These are phyloP conservation scores for Urocyon cinereoargenteus DNA, from an alignment of 2,797 vertebrate genomes.

Conservation along the genomic window DNA sequence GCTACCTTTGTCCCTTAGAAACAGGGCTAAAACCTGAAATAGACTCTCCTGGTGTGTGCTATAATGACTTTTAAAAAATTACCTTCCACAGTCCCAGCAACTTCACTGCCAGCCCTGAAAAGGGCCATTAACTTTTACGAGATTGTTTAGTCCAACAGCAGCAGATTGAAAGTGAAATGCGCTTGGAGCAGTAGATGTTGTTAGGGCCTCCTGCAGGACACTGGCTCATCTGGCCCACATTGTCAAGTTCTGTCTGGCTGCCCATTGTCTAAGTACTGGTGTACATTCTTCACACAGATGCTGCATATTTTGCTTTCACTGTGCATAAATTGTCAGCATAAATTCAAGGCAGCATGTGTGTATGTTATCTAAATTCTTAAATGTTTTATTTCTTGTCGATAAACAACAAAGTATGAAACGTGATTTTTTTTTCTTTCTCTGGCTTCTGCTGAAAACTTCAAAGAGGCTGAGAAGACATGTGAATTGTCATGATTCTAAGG, in stretches of 20 bases:
- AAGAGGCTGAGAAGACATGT: constrained; percentile 33
- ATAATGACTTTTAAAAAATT: not conserved
- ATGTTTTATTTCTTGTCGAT: constrained; percentile 67
- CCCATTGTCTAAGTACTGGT: constrained; percentile 32
- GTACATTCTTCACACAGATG: constrained; percentile 75
- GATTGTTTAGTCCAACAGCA: constrained; percentile 40
- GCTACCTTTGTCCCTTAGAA: constrained; percentile 20
- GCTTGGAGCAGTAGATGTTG: not conserved
- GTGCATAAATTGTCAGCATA: constrained; percentile 65
- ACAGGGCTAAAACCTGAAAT: constrained; percentile 24
- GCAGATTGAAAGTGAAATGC: not conserved
- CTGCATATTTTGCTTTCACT: constrained; percentile 82
- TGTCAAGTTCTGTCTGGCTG: constrained; percentile 23
- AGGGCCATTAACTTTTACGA: constrained; percentile 8
- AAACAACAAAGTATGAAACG: constrained; percentile 66
- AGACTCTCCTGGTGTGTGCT: not conserved
- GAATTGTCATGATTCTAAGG: constrained; percentile 39
- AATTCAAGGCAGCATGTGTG: constrained; percentile 63
- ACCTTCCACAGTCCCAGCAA: not conserved
- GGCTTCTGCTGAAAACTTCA: constrained; percentile 59
- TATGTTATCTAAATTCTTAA: constrained; percentile 76
- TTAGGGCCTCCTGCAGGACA: not conserved
- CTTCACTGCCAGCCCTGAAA: constrained; percentile 17
- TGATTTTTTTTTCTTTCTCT: constrained; percentile 42
- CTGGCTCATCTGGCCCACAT: not conserved